Percentiles rank a stretch among this genome's conserved stretches.
Conservation (phyloP, 2,797 vertebrate species). For the Hemitrygon akajei region DNA sequence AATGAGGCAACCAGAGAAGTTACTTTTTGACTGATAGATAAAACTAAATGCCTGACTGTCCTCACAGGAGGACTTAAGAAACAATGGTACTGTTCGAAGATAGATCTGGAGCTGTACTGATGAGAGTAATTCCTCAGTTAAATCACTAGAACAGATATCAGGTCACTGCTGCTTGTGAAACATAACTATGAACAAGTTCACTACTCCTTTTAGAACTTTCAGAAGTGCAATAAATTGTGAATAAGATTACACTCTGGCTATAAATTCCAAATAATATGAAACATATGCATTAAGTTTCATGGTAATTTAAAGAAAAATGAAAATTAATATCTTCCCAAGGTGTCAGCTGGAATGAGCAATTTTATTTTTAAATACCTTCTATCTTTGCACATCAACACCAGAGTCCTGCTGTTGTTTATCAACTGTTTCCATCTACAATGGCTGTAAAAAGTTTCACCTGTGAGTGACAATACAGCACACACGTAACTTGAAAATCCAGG, state of each 20-base stretch:
- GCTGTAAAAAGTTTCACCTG: not conserved
- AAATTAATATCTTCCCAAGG: not conserved
- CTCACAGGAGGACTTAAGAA: not conserved
- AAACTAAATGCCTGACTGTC: not conserved
- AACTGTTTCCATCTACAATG: not conserved
- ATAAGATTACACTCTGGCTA: not conserved
- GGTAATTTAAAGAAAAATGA: not conserved
- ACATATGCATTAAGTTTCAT: not conserved
- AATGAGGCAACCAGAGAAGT: too few species aligned
- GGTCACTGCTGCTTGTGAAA: not conserved
- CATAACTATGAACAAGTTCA: not conserved
- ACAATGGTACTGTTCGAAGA: not conserved
- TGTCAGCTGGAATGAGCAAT: not conserved
- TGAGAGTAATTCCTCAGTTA: not conserved
- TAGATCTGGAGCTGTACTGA: not conserved
- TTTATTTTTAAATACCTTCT: not conserved
- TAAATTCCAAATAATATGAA: conserved; percentile 4
- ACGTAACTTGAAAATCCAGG: not conserved
- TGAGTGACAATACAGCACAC: not conserved
- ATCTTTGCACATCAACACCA: not conserved
- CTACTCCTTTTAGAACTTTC: not conserved
- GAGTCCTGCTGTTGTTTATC: not conserved
- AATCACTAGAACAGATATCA: not conserved
- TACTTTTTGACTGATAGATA: not conserved
- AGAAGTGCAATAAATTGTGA: not conserved